Base-by-base conservation (phyloP, 2,888 invertebrate genomes). In the Hydrotaea cyrtoneurina region DNA sequence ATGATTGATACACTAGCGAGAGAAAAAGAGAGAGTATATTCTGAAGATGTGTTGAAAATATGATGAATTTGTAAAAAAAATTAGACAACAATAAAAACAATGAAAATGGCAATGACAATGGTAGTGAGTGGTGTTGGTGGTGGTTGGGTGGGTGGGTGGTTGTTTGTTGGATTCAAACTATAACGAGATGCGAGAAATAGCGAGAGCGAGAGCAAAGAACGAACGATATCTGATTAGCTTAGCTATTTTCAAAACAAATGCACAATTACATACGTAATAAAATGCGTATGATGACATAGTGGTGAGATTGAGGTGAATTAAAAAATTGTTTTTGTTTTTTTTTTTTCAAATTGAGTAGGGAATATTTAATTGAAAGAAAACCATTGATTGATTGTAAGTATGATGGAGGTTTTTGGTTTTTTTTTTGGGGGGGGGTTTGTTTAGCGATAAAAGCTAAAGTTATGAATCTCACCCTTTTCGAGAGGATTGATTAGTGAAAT, bases 381-480 rank as follows among this genome's bases (percentile, higher is more conserved):
- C 74, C 80, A 82, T 74, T 76, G 76, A 59, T 74, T 74, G 55
- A 79, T 69, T 77, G 66, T 83, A 73, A 53, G 26, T 64, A 69
- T 69, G 69, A 69, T 23, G 23, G 46, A 43, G 11, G 1, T 78
- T 66, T 78, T 53, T 62, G 80, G 77, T 69, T 72, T 71, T 80
- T 78, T 80, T 73, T 79, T 71, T 66, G 83, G 62, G 31, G 66
- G 11, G 55, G 53, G 55, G 43, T 74, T 82, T 80, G 75, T 87
- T 88, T 88, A 88, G 88, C 88, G 80, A 88, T 88, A 87, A 86
- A 87, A 87, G 88, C 88, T 86, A 87, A 87, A 87, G 86, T 83
- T 78, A 82, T 89, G 87, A 89, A 88, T 90, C 91, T 91, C 91
- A 91, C 91, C 91, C 90, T 90, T 89, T 84, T 74, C 74, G 75